These are phyloP conservation scores for Hexactinellida sp. DNA, from an alignment of 37 sponge, comb jelly and placozoan genomes.

Conservation along the genomic window DNA sequence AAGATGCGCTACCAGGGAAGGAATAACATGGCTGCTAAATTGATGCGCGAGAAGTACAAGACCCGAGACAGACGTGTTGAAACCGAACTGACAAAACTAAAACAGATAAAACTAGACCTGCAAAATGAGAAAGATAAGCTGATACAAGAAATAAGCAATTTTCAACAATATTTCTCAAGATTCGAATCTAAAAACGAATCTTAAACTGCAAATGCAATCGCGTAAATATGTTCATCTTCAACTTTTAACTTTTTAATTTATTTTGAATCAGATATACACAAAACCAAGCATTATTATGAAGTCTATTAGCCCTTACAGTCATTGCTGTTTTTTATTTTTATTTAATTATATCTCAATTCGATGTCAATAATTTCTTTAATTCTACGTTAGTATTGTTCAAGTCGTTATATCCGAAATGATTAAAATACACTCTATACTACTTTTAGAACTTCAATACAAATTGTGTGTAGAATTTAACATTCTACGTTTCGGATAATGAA, in stretches of 20 bases:
- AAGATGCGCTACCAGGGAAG: slow-evolving; percentile 5
- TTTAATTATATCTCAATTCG: no score
- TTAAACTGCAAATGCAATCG: neutral
- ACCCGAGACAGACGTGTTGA: neutral
- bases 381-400: no score
- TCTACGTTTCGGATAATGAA: no score
- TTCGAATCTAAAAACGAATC: neutral
- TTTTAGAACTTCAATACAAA: no score
- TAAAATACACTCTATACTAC: no score
- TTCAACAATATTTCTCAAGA: neutral
- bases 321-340: no score
- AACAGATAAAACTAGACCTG: neutral
- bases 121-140: neutral
- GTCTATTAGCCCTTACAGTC: no score
- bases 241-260: neutral
- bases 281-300: no score
- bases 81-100: neutral
- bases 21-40: neutral
- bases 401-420: no score
- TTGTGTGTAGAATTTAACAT: no score
- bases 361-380: no score
- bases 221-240: neutral
- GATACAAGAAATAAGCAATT: neutral
- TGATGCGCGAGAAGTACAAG: neutral
- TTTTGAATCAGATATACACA: neutral